Evolutionary conservation across 2,888 invertebrate species (phyloP).

Genomic region (Drosophila picticornis): DNA sequence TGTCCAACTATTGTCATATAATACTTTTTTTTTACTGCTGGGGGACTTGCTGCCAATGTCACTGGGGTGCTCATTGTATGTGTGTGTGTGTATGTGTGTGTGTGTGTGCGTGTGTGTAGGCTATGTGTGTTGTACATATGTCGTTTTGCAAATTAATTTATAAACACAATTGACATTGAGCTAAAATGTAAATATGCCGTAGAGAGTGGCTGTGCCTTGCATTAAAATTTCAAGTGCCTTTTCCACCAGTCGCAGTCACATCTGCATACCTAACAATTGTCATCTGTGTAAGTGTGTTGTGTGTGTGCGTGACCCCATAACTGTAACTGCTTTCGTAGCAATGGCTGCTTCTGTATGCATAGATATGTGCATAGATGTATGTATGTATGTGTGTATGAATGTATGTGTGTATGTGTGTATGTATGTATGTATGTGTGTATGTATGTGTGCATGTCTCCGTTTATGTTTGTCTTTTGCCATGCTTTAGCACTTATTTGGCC

Average conservation of each 20-base stretch:
- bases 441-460: constrained; percentile 15
- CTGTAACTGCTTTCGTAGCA: constrained; percentile 37
- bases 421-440: constrained; percentile 10
- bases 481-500: constrained; percentile 69
- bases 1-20: background rate
- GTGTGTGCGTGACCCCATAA: constrained; percentile 59
- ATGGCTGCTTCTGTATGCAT: constrained; percentile 17
- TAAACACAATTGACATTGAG: constrained; percentile 82
- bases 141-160: constrained; percentile 80
- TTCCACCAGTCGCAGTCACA: constrained; percentile 58
- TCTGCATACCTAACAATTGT: constrained; percentile 67
- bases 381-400: constrained; percentile 9
- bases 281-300: constrained; percentile 31
- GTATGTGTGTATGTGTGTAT: constrained; percentile 2
- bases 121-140: constrained; percentile 59
- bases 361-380: no score
- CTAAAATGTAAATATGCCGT: constrained; percentile 80
- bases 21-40: constrained; percentile 11
- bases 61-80: constrained; percentile 31
- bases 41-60: constrained; percentile 58
- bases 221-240: constrained; percentile 77
- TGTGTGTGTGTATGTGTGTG: constrained; percentile 12
- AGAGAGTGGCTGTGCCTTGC: constrained; percentile 68
- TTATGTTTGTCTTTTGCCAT: constrained; percentile 68
- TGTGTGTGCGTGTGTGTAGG: constrained; percentile 9